Base-by-base conservation (phyloP, 2,113 vertebrate species). In the Colistium nudipinnis region DNA sequence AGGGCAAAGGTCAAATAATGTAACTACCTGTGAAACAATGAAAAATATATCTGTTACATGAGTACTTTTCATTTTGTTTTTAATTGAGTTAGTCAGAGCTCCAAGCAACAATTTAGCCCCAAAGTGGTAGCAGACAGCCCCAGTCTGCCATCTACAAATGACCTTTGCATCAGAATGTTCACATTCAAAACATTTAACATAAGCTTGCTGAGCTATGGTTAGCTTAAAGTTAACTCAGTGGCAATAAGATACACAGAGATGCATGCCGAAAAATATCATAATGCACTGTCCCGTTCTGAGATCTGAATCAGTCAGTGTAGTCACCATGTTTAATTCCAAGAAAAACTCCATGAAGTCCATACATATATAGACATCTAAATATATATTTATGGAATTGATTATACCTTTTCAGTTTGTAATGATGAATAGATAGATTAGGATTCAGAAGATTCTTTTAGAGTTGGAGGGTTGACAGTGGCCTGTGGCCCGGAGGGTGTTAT, bases 381-480 rank as follows among this genome's bases (percentile, higher is more conserved):
- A 48, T 31, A 74, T 27, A 48, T 53, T 19, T 7, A 54, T 13
- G 13, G 39, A 49, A 27, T 7, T 55, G 55, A 81, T 66, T 76
- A 62, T 22, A 65, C 2, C 33, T 33, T 43, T 54, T 36, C 16
- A 16, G 51, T 25, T 53, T 27, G 22, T 55, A 47, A 67, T 64
- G 49, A 76, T 41, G 57, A 82, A 13, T 9, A 66, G 53, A 70
- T 59, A n/a, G n/a, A n/a, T n/a, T 52, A 7, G 39, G 47, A 43
- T 59, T 24, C 12, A 45, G 43, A 22, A n/a, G 35, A 52, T 28
- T 47, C 17, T 51, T 65, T 39, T 54, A 74, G 48, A 36, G 61
- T 28, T 78, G 67, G 36, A 48, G 86, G 22, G 16, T 38, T 88
- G 90, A 93, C 91, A 92, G 87, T 74, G 72, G 85, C 88, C 92